Evolutionary conservation across 1,140 invertebrate genomes (phyloP), one percentile per base, ranked within the genome.

Genomic region (Bactericera cockerelli): DNA sequence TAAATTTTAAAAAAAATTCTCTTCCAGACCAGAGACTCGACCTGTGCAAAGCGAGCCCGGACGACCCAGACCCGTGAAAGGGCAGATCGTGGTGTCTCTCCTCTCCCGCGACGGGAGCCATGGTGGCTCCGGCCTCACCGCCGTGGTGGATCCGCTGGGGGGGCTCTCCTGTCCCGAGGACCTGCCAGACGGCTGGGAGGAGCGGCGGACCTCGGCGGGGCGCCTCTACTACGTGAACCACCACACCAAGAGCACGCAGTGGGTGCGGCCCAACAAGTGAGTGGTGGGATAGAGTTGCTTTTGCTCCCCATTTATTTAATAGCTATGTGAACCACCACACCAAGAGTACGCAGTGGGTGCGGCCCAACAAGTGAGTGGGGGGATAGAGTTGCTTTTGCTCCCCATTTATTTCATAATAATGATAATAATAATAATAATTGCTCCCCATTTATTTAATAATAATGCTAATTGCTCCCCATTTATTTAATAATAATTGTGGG

Each of bases 21-120:
- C n/a, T n/a, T n/a, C n/a, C 70, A 95, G 92, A 94, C 79, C 93
- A 96, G 79, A 82, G 90, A 60, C 75, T 97, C 65, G 91, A 95
- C 72, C 76, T 97, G 59, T 83, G 86, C 64, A 90, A 92, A 74
- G 83, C 86, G 56, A 84, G 82, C 65, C 77, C 82, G 14, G 87
- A 89, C 59, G 92, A 95, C 67, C 81, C 81, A 60, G 91, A 93
- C 81, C 84, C 16, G 88, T 96, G 0, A 83, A 86, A 61, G 93
- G 93, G 6, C 90, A 97, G 74, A 91, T 97, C 57, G 93, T 97
- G 14, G 86, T 97, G 53, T 94, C 90, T 21, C 72, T 94, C 26
- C 75, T 93, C 62, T 91, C 90, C 0, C 77, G 89, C 38, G 90
- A 93, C 74, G 82, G 83, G 25, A 79, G 80, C 54, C 79, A 82